Evolutionary conservation across 2,113 vertebrate genomes (phyloP), one percentile per base, ranked within the genome.

Genomic region (Sula dactylatra): DNA sequence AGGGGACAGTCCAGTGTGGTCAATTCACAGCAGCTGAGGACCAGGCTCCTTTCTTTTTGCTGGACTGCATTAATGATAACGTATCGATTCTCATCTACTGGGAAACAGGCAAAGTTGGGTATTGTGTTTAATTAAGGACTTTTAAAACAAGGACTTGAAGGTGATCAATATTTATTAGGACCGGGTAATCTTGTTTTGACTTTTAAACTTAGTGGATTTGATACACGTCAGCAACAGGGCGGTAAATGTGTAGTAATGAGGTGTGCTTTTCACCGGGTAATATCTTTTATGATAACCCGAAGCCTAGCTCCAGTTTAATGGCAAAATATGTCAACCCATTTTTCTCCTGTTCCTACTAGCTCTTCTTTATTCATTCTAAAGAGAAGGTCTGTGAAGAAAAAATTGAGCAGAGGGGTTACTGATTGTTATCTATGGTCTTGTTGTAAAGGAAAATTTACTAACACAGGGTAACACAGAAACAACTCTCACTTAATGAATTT

Each of bases 111-210:
- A 21, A 79, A 84, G 77, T 6, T 56, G 81, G 59, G 83, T 7
- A 40, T 64, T 93, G 66, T 82, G 77, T 77, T 93, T 94, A 94
- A 95, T 95, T 95, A 96, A 93, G 70, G 80, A 45, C 86, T 86
- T 86, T 87, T 21, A 13, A 92, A 95, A 74, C 50, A 38, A 54
- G 72, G 52, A 32, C 84, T 89, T 79, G 83, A 80, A 69, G 73
- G 7, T 50, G 83, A 92, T 93, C 91, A 65, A 50, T 96, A 91
- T 90, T 92, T 86, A 91, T 88, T 91, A 94, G 66, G 62, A 56
- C 9, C 1, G 50, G 42, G 17, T 89, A 72, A 96, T 95, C 61
- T 96, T 69, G 40, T 77, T 97, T 69, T 81, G 92, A 67, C 50
- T 94, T 62, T 47, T 86, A 74, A 88, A 67, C 52, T 17, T 25